A percentile compares a stretch with the other conserved stretches of the same genome.
Conservation (phyloP, 2,797 vertebrate species). For the Alca torda region DNA sequence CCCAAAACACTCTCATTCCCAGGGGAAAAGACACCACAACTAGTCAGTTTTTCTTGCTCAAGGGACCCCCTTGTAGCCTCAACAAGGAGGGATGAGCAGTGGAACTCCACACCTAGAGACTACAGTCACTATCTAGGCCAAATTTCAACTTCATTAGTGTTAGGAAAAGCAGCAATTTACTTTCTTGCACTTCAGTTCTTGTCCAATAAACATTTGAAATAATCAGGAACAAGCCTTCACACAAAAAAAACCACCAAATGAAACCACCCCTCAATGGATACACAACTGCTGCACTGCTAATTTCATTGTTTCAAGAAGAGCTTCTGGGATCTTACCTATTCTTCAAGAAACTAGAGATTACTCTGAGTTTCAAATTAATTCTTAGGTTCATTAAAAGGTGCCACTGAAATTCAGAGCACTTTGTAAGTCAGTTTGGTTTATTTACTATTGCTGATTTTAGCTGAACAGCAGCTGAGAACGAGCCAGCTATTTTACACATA, state of each 20-base stretch:
- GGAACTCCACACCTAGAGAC: not conserved
- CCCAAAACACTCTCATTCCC: accelerated
- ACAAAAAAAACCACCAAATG: not conserved
- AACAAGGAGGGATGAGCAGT: not conserved
- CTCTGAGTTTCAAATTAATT: not conserved
- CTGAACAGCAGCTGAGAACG: not conserved
- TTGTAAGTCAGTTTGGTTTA: not conserved
- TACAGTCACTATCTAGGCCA: not conserved
- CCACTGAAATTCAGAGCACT: not conserved
- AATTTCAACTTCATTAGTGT: not conserved
- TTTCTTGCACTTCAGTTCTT: not conserved
- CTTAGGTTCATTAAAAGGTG: not conserved
- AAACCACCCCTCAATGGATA: not conserved
- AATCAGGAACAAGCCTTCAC: not conserved
- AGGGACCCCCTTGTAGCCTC: not conserved
- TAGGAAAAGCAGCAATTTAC: not conserved
- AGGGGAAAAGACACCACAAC: not conserved
- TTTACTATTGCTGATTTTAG: not conserved
- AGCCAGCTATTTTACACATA: not conserved
- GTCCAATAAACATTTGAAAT: not conserved
- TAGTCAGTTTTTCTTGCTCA: not conserved
- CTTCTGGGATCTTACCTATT: not conserved
- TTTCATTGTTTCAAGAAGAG: not conserved
- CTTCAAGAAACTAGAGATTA: not conserved
- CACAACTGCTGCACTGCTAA: not conserved